Conservation (phyloP, 2,888 invertebrate species). For the Platycheirus rosarum region DNA sequence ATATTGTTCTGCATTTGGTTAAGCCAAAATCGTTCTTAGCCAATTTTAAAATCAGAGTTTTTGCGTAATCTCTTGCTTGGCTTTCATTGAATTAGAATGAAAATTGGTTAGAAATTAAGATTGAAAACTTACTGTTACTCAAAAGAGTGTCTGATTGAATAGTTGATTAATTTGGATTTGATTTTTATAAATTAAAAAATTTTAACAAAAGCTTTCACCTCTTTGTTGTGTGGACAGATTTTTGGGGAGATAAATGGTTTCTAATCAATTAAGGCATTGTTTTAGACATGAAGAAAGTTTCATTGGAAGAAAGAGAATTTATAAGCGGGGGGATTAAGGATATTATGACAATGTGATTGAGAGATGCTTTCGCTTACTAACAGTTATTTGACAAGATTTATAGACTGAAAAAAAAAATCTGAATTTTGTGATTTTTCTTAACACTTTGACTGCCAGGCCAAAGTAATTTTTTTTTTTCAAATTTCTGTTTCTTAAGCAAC, state of each 20-base stretch:
- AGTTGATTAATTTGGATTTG: background rate
- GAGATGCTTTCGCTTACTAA: no score
- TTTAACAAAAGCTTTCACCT: constrained; percentile 15
- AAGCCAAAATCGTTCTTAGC: background rate
- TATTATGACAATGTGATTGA: background rate
- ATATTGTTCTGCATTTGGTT: background rate
- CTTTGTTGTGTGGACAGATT: background rate
- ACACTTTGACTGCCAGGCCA: no score
- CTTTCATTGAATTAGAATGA: background rate
- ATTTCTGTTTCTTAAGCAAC: no score
- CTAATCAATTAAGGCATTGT: background rate
- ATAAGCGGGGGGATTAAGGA: background rate
- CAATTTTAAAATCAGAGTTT: background rate
- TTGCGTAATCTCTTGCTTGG: background rate
- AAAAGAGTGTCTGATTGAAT: background rate
- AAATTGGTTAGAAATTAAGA: background rate
- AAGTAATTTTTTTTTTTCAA: no score
- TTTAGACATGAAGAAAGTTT: background rate
- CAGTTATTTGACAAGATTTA: no score
- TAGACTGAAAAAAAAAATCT: no score
- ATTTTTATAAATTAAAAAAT: background rate
- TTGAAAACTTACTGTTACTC: background rate
- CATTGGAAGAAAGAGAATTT: background rate
- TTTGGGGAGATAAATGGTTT: background rate
- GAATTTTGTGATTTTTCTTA: no score